phyloP scores from a whole-genome alignment of 1,140 invertebrate genomes.

The Camponotus floridanus region DNA sequence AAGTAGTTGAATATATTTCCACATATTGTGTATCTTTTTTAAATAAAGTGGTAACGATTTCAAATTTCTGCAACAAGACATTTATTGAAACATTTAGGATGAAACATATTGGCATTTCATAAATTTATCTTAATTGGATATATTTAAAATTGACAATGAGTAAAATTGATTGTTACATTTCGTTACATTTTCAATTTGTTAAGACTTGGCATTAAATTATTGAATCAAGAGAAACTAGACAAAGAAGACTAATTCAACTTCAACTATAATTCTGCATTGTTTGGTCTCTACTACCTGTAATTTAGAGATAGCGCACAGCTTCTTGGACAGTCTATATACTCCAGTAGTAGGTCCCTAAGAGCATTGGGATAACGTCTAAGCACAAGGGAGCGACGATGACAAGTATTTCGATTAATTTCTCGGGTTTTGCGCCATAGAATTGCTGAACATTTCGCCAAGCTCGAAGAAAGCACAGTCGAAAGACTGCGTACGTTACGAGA shows the following conservation, averaged over 20 bases:
- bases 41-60: not conserved
- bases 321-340: slow-evolving; percentile 34
- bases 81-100: not conserved
- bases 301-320: slow-evolving; percentile 41
- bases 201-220: not conserved
- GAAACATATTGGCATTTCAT: not conserved
- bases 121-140: not conserved
- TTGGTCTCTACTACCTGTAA: slow-evolving; percentile 24
- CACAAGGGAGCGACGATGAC: slow-evolving; percentile 42
- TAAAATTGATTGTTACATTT: slow-evolving; percentile 5
- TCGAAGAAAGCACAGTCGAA: not conserved
- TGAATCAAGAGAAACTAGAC: not conserved
- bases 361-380: slow-evolving; percentile 40
- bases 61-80: not conserved
- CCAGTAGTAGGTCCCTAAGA: not conserved
- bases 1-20: not conserved
- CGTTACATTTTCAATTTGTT: not conserved
- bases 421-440: slow-evolving; percentile 16
- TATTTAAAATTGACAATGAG: not conserved
- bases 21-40: slow-evolving; percentile 7
- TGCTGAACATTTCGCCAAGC: slow-evolving; percentile 20
- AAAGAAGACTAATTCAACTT: not conserved
- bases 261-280: slow-evolving; percentile 33
- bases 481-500: not conserved
- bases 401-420: slow-evolving; percentile 51